Evolutionary conservation across 1,140 invertebrate species (phyloP).

Genomic region (Plodia interpunctella): DNA sequence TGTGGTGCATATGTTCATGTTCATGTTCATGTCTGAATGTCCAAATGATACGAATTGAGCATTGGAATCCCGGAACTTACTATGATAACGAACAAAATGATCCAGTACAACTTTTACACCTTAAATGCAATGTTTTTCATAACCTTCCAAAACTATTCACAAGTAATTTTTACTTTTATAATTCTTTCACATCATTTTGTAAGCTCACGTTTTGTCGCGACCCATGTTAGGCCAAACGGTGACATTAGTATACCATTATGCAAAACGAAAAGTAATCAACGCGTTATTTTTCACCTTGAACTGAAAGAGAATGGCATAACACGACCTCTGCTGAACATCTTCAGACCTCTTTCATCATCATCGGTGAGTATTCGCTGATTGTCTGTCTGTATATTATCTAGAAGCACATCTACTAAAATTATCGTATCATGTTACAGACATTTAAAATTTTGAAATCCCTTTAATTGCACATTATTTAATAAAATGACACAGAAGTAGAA

Average conservation of each 20-base stretch:
- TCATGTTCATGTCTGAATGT: too few species aligned
- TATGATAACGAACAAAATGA: too few species aligned
- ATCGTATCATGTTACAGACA: too few species aligned
- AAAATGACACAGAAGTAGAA: too few species aligned
- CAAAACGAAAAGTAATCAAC: conserved; percentile 1
- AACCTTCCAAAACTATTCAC: neutral
- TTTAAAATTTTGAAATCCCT: too few species aligned
- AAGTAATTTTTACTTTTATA: neutral
- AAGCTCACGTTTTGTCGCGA: neutral
- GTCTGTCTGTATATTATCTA: neutral
- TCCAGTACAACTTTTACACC: too few species aligned
- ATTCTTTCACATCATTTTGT: neutral
- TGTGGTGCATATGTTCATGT: too few species aligned
- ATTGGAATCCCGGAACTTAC: too few species aligned
- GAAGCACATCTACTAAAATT: too few species aligned
- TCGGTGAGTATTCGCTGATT: neutral
- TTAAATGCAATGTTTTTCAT: neutral
- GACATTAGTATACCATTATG: conserved; percentile 6
- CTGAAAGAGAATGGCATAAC: neutral
- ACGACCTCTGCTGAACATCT: neutral
- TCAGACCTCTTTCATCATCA: neutral
- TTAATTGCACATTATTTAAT: too few species aligned
- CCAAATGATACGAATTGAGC: too few species aligned
- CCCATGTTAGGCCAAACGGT: neutral
- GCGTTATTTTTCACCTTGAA: neutral